phyloP scores from a whole-genome alignment of 2,113 vertebrate genomes.

The Sinocyclocheilus maitianheensis region DNA sequence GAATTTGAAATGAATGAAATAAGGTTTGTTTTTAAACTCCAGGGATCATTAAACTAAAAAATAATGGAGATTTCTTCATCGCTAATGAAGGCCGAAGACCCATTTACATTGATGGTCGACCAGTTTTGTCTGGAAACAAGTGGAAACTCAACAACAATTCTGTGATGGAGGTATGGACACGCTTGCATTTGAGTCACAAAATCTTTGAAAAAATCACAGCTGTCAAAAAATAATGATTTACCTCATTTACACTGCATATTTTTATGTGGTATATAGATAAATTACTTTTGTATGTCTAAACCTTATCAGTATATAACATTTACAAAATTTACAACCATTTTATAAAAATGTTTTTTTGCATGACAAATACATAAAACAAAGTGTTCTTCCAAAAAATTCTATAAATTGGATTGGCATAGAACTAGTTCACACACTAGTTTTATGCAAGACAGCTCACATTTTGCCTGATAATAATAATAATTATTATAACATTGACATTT shows the following conservation, averaged over 20 bases:
- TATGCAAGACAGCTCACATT: no score
- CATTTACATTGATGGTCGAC: slow-evolving; percentile 92
- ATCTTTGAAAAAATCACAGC: not conserved
- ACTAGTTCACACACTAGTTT: no score
- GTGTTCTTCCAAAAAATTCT: no score
- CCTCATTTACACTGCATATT: not conserved
- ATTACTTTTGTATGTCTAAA: no score
- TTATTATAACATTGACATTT: no score
- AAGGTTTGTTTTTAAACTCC: slow-evolving; percentile 21
- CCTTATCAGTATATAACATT: no score
- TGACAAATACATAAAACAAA: no score
- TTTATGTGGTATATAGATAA: no score
- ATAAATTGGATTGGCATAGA: no score
- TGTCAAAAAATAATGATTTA: not conserved
- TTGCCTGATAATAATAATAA: no score
- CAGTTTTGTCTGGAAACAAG: slow-evolving; percentile 90
- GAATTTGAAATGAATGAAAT: not conserved
- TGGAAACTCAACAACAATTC: slow-evolving; percentile 98
- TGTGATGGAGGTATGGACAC: slow-evolving; percentile 84
- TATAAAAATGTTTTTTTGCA: no score
- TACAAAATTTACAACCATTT: no score
- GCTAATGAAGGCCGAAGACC: slow-evolving; percentile 92
- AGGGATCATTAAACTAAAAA: slow-evolving; percentile 95
- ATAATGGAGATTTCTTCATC: slow-evolving; percentile 94
- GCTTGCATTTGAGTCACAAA: not conserved